Percentiles rank a stretch among this genome's conserved stretches.
Conservation (phyloP, 2,888 invertebrate species). For the Tenthredo livida region DNA sequence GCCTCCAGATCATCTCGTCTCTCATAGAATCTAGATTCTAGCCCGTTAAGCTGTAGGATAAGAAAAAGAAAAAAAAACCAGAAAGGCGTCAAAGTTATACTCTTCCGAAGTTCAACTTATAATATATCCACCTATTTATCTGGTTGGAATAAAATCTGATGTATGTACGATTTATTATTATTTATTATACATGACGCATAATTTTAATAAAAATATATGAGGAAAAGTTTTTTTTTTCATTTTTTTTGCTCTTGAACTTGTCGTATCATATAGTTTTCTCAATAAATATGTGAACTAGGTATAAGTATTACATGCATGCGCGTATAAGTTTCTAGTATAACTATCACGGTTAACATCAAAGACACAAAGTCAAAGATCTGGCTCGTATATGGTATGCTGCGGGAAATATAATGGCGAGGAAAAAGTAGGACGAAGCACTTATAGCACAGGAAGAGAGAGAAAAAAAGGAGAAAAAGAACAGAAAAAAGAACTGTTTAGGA, state of each 20-base stretch:
- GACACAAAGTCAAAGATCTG: constrained; percentile 19
- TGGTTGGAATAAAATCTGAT: not conserved
- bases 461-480: not conserved
- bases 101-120: not conserved
- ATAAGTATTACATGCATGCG: not conserved
- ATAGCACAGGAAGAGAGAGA: not conserved
- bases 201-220: not conserved
- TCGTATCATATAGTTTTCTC: not conserved
- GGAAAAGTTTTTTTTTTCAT: not conserved
- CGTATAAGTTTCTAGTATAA: not conserved
- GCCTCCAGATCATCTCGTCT: not conserved
- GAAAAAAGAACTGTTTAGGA: not conserved
- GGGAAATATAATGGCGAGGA: constrained; percentile 4
- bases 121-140: not conserved
- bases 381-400: too few relatives aligned
- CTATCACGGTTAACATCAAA: not conserved
- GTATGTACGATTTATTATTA: not conserved
- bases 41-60: not conserved
- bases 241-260: not conserved
- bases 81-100: not conserved
- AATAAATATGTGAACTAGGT: not conserved
- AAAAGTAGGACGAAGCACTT: constrained; percentile 38
- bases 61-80: not conserved
- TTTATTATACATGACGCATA: not conserved
- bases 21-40: constrained; percentile 8